Evolutionary conservation across 2,113 vertebrate genomes (phyloP), one percentile per base, ranked within the genome.

Genomic region (Phalacrocorax carbo): DNA sequence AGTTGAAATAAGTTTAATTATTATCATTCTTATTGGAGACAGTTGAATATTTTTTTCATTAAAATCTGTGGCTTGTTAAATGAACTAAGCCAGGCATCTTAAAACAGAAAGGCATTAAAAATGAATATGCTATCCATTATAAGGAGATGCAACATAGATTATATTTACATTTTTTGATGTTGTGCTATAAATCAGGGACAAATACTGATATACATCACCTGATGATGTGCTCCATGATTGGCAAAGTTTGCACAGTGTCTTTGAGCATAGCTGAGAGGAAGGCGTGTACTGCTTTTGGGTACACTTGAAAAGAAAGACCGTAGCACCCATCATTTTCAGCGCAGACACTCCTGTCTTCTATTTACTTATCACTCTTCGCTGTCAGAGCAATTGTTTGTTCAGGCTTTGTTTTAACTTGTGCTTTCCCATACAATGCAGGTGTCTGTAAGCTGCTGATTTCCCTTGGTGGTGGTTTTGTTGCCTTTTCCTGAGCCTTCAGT

Each of bases 1-100:
- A 94, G 90, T 78, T 92, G 54, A 96, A 97, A 94, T 91, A 60
- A 95, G 96, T 96, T 98, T 94, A 92, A 95, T 95, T 95, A 92
- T 79, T 96, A 68, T 85, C 9, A 72, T 55, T 85, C 65, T 79
- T 93, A 86, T 81, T 78, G 38, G 57, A 91, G 62, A 84, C 20
- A 82, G 54, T 95, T 13, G 38, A 95, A 73, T 78, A 42, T 55
- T 88, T 96, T 93, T 96, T 89, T 86, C 87, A 86, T 87, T 94
- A 93, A 90, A 96, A 86, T 84, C 75, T 93, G 65, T 91, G 25
- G 22, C 32, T 95, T 87, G 38, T 90, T 96, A 95, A 95, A 95
- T 95, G 57, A 88, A 82, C 60, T 90, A 83, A 95, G 64, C 48
- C 55, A 89, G 23, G 52, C 69, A 90, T 62, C 66, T 96, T 72